Evolutionary conservation across 2,888 invertebrate species (phyloP), one percentile per base, ranked within the genome.

Genomic region (Allolobophora icterica): DNA sequence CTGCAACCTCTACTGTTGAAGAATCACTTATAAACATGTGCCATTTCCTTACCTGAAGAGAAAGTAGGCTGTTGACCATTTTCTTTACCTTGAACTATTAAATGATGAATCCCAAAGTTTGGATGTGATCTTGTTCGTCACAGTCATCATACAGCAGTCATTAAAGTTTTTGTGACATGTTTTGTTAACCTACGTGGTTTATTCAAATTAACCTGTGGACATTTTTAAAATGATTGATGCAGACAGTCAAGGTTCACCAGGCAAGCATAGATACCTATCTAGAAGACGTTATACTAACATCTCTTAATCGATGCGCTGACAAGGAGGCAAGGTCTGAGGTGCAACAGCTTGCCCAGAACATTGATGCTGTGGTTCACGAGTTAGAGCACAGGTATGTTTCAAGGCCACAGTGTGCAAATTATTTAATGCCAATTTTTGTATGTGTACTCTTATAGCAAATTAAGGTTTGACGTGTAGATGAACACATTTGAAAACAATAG

Each of bases 261-360:
- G 93, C 96, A 84, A 96, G 96, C 0, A 96, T 97, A 0, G 96
- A 97, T 92, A 94, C 96, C 13, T 97, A 97, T 94, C 95, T 97
- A 83, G 96, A 97, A 93, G 96, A 96, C 92, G 96, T 97, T 21
- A 96, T 97, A 21, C 95, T 96, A 13, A 96, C 96, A 91, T 96
- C 97, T 30, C 96, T 97, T 92, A 96, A 97, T 40, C 96, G 96
- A 92, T 95, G 96, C 3, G 96, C 97, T 0, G 96, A 96, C 34
- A 95, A 96, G 35, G 96, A 96, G 92, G 96, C 97, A 0, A 95
- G 96, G 24, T 93, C 95, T 8, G 96, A 96, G 92, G 96, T 97
- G 33, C 94, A 95, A n/a, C 94, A 95, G 11, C 92, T 96, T 89
- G 97, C 97, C 0, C 95, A 95, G 13, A 96, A 96, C 93, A 96